Percentiles rank a stretch among this genome's conserved stretches.
These are phyloP conservation scores for Caranx melampygus DNA, from an alignment of 2,113 vertebrate species.

Conservation along the genomic window DNA sequence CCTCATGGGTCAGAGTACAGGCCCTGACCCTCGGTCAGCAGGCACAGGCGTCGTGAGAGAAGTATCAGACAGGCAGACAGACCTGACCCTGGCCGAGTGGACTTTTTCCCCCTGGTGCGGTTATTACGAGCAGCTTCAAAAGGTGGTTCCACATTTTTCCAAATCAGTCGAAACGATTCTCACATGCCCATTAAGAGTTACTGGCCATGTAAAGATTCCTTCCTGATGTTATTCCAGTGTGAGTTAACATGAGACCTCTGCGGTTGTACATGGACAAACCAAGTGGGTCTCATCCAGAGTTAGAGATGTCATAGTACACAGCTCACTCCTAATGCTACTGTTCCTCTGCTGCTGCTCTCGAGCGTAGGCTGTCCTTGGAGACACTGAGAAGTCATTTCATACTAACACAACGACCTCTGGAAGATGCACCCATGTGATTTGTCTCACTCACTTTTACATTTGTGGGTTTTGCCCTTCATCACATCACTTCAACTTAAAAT, in stretches of 20 bases:
- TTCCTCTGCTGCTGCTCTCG: background rate
- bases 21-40: conserved; percentile 13
- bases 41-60: background rate
- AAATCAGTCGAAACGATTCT: background rate
- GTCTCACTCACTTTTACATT: no score
- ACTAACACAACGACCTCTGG: background rate
- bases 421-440: background rate
- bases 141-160: conserved; percentile 11
- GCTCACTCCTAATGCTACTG: background rate
- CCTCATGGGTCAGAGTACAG: background rate
- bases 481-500: background rate
- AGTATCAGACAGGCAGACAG: background rate
- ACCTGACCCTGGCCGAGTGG: background rate
- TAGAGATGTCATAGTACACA: background rate
- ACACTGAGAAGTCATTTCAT: background rate
- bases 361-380: background rate
- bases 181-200: background rate
- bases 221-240: background rate
- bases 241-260: background rate
- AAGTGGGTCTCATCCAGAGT: background rate
- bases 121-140: conserved; percentile 33
- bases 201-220: background rate
- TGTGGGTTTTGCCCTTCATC: background rate
- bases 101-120: conserved; percentile 4
- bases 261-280: background rate